Base-by-base conservation (phyloP, 2,113 vertebrate species). In the Callionymus lyra region DNA sequence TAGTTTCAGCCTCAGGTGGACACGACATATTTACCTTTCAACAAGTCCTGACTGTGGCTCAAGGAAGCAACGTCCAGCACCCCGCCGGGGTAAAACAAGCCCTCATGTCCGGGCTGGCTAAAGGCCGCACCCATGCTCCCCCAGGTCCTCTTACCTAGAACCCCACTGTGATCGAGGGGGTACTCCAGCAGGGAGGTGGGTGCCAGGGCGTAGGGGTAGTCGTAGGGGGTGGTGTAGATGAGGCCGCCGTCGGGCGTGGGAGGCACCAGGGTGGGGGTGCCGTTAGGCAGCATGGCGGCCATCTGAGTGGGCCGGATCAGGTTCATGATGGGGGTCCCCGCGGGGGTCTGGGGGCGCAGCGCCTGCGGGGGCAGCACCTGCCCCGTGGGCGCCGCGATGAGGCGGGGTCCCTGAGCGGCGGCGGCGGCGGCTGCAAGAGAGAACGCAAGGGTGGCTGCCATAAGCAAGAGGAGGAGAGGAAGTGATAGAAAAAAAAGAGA, bases 401-500 rank as follows among this genome's bases (percentile, higher is more conserved):
- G 83, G 41, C 86, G 82, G 14, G 70, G 81, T 45, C 85, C 86
- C 72, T 88, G 86, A 59, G 85, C 81, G 54, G 84, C 83, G 2
- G 84, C 86, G 16, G 86, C 85, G 58, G 86, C 85, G 10, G 86
- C 86, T 88, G 86, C 85, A 88, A 87, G 84, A 88, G 86, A 88
- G 79, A 88, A 87, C 56, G 86, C 86, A 88, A 88, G 81, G 84
- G 84, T 74, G 79, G 85, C 85, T 86, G 84, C 82, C 81, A 76
- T 86, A 86, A 86, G 82, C 78, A 68, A 84, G 74, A 70, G 64
- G 69, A 75, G 51, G 71, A 77, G 40, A 76, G 67, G 68, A 33
- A 52, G 39, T 62, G 19, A 60, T 38, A 55, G 38, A 60, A 63
- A 47, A 31, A 58, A 50, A 68, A 65, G 63, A 17, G 57, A 61